These are phyloP conservation scores for Temnopleurus reevesii DNA, from an alignment of 53 echinoderm and acorn worm genomes.

Conservation along the genomic window DNA sequence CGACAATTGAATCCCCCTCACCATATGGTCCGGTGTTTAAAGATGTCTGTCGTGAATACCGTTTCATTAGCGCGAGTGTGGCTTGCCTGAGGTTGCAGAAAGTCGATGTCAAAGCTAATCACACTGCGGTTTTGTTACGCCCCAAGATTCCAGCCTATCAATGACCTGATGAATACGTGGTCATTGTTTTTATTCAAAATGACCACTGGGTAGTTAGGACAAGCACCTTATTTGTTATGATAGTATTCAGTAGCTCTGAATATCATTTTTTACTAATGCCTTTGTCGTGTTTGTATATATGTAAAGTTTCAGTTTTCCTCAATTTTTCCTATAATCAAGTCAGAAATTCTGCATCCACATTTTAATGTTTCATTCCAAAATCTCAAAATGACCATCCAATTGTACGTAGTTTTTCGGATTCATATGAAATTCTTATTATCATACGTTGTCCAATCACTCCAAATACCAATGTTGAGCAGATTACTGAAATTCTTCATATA, in stretches of 20 bases:
- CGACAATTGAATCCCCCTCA: background rate
- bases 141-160: background rate
- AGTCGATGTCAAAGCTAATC: background rate
- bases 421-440: too few relatives aligned
- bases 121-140: background rate
- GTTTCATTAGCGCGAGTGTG: constrained; percentile 13
- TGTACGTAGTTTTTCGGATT: too few relatives aligned
- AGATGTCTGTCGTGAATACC: background rate
- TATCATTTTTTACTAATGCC: too few relatives aligned
- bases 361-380: too few relatives aligned
- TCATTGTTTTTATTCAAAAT: background rate
- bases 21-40: constrained; percentile 12
- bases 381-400: too few relatives aligned
- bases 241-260: background rate
- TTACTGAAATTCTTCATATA: too few relatives aligned
- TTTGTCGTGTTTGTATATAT: too few relatives aligned
- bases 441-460: too few relatives aligned
- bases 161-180: constrained; percentile 4
- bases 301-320: too few relatives aligned
- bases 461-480: too few relatives aligned
- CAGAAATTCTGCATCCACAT: too few relatives aligned
- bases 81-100: background rate
- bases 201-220: background rate
- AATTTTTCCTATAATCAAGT: too few relatives aligned
- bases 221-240: background rate